Evolutionary conservation across 2,113 vertebrate genomes (phyloP).

Genomic region (Spilogale gracilis): DNA sequence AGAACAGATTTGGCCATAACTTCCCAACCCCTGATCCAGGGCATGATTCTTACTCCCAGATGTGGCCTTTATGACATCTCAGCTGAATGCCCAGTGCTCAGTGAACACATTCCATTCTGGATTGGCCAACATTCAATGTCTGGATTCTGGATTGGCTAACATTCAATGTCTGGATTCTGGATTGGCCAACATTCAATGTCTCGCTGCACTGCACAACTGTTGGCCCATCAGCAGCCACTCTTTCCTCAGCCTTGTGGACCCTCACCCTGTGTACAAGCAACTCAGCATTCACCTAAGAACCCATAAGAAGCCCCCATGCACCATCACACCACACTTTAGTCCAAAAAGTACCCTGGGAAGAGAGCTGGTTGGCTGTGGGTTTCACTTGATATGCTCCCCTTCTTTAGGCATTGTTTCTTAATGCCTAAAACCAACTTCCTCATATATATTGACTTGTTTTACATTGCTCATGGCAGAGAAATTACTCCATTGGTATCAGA

Average conservation of each 20-base stretch:
- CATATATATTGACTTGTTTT: neutral
- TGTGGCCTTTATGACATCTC: neutral
- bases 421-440: neutral
- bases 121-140: neutral
- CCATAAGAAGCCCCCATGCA: neutral
- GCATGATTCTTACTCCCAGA: neutral
- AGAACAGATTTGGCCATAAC: neutral
- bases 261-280: no score
- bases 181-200: neutral
- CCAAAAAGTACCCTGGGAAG: neutral
- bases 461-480: neutral
- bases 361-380: neutral
- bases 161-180: no score
- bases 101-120: neutral
- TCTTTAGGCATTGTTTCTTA: neutral
- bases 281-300: neutral
- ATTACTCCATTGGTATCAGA: neutral
- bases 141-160: neutral
- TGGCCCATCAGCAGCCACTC: neutral
- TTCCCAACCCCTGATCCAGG: neutral
- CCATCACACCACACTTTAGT: neutral
- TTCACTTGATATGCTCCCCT: neutral
- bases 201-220: neutral
- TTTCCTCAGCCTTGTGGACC: neutral
- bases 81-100: neutral